Conservation (phyloP, 2,888 invertebrate species). For the Phaedon cochleariae region DNA sequence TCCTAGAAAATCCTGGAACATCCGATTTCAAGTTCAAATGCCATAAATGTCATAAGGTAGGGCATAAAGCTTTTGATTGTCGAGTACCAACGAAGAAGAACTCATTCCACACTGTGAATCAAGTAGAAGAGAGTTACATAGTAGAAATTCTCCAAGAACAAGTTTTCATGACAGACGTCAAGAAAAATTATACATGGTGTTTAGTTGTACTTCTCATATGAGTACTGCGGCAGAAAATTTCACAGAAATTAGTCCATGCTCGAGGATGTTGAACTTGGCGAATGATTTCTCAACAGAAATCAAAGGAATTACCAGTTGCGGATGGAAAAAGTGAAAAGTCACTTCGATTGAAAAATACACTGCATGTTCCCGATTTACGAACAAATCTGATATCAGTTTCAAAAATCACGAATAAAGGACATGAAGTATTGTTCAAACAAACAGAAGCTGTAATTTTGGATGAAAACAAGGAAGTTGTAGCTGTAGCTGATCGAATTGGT, state of each 20-base stretch:
- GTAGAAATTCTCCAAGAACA: too few species aligned
- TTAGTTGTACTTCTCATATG: neutral
- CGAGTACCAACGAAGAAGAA: neutral
- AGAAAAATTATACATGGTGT: too few species aligned
- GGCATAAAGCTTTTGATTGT: neutral
- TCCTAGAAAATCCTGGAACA: neutral
- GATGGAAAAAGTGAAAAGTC: neutral
- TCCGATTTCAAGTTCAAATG: neutral
- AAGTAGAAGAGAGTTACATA: too few species aligned
- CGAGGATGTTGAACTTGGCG: neutral
- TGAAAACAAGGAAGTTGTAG: neutral
- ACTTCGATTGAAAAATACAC: neutral
- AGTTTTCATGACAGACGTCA: too few species aligned
- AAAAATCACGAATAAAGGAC: neutral
- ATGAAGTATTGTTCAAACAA: neutral
- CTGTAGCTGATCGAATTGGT: neutral
- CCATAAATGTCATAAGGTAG: slow-evolving; percentile 1
- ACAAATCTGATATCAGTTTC: neutral
- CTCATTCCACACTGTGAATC: neutral
- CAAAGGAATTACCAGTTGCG: neutral
- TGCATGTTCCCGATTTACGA: neutral
- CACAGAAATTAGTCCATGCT: neutral
- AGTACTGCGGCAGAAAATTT: neutral
- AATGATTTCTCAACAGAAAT: neutral
- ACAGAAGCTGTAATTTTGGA: neutral